Conservation (phyloP, 2,113 vertebrate species). For the Pardalotus punctatus region DNA sequence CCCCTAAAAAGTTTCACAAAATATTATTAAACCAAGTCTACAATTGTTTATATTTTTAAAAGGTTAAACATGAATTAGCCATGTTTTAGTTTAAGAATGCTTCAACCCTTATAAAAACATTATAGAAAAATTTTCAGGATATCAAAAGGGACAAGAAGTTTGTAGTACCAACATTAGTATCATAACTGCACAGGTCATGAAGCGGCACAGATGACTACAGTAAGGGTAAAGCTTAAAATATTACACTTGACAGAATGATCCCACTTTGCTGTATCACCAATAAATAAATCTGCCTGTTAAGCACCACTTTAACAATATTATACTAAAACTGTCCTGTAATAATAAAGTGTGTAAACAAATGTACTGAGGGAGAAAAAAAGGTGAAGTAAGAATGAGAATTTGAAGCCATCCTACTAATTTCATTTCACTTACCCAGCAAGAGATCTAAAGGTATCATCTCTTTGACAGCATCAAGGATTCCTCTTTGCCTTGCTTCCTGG, state of each 20-base stretch:
- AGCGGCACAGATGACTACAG: background rate
- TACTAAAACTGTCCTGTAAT: background rate
- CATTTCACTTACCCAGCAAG: slow-evolving; percentile 82
- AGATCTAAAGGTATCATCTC: slow-evolving; percentile 99
- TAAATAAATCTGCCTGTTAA: background rate
- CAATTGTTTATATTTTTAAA: background rate
- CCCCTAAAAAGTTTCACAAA: background rate
- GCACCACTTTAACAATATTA: background rate
- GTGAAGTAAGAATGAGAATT: background rate
- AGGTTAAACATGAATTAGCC: background rate
- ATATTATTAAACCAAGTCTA: background rate
- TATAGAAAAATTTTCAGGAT: background rate
- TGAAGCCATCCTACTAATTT: background rate
- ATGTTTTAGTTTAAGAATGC: background rate
- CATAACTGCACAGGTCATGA: background rate
- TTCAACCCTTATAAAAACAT: background rate
- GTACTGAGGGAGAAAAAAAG: background rate
- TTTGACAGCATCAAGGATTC: slow-evolving; percentile 98
- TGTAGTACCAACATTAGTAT: background rate
- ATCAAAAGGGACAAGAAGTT: background rate
- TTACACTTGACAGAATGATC: background rate
- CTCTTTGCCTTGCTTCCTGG: slow-evolving; percentile 95
- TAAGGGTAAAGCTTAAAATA: background rate
- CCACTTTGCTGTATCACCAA: background rate
- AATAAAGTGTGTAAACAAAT: background rate